These are phyloP conservation scores for Spilosoma lubricipeda DNA, from an alignment of 2,888 invertebrate species.

Conservation along the genomic window DNA sequence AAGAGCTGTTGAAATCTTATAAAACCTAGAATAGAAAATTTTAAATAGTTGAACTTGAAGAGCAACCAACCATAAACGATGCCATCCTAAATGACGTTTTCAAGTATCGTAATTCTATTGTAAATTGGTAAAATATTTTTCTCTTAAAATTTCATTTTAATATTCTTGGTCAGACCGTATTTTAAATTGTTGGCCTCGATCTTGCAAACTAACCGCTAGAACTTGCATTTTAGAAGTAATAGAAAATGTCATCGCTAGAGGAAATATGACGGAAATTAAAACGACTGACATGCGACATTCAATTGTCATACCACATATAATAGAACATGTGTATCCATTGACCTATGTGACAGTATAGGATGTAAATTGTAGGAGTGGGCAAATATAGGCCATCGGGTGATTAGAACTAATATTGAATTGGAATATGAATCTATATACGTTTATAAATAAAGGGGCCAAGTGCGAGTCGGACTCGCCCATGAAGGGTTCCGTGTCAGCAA, in stretches of 20 bases:
- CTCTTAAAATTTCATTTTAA: background rate
- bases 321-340: background rate
- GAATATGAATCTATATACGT: too few species aligned
- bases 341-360: background rate
- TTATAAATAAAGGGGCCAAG: too few species aligned
- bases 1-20: background rate
- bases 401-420: too few species aligned
- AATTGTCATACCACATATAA: background rate
- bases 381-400: too few species aligned
- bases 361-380: too few species aligned
- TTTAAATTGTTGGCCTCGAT: background rate
- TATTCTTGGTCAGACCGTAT: background rate
- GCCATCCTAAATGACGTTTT: background rate
- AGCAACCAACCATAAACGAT: background rate
- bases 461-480: too few species aligned
- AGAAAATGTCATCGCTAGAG: slow-evolving; percentile 3
- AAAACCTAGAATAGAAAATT: background rate
- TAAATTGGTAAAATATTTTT: background rate
- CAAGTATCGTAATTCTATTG: background rate
- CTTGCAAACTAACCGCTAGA: background rate
- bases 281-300: background rate
- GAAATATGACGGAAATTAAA: slow-evolving; percentile 21
- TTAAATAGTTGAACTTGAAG: background rate
- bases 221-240: background rate
- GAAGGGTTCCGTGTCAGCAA: too few species aligned